Evolutionary conservation across 2,888 invertebrate genomes (phyloP).

Genomic region (Ferdinandea cuprea): DNA sequence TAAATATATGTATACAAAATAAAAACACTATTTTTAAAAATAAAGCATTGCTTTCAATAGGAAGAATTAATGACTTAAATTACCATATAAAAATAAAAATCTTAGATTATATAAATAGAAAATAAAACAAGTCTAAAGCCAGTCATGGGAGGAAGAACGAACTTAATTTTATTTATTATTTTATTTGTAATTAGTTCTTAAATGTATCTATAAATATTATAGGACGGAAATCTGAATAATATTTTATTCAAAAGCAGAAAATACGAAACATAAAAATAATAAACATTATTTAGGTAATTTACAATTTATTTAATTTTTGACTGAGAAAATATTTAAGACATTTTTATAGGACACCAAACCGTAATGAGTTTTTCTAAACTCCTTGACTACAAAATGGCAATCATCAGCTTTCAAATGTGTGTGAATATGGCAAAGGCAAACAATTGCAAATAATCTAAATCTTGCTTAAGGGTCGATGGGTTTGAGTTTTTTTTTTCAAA

Average conservation of each 20-base stretch:
- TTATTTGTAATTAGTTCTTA: neutral
- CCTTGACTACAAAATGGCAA: neutral
- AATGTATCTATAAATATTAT: constrained; percentile 50
- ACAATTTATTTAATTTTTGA: constrained; percentile 39
- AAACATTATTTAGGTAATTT: constrained; percentile 1
- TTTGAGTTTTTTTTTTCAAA: too few relatives aligned
- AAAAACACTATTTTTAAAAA: constrained; percentile 17
- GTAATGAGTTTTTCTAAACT: neutral
- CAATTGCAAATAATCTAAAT: too few relatives aligned
- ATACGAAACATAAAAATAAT: constrained; percentile 25
- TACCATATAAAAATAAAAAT: constrained; percentile 5
- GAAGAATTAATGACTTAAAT: constrained; percentile 50
- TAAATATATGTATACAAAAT: neutral
- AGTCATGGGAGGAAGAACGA: constrained; percentile 51
- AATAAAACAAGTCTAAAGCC: constrained; percentile 46
- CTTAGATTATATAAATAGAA: constrained; percentile 20
- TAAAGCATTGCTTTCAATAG: constrained; percentile 65
- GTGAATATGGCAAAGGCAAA: neutral
- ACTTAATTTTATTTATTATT: constrained; percentile 5
- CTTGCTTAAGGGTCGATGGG: too few relatives aligned
- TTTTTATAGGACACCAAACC: constrained; percentile 21
- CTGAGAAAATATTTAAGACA: constrained; percentile 28
- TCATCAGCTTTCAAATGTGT: neutral
- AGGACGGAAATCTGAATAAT: constrained; percentile 68
- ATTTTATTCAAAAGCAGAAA: constrained; percentile 35